Evolutionary conservation across 2,797 vertebrate species (phyloP).

Genomic region (Catamblyrhynchus diadema): DNA sequence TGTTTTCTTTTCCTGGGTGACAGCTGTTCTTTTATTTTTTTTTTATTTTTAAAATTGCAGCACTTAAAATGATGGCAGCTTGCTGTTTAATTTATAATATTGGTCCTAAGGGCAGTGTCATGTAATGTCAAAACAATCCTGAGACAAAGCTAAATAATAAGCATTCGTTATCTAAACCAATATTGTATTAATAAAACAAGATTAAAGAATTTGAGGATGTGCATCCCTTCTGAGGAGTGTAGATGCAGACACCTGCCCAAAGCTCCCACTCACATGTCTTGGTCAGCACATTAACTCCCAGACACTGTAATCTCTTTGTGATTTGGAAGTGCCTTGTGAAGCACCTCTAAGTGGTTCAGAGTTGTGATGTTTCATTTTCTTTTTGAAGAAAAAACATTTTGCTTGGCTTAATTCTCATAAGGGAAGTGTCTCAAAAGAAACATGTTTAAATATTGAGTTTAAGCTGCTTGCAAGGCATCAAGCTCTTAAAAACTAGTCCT

Average conservation of each 20-base stretch:
- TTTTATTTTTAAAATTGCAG: not conserved
- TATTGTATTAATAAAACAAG: not conserved
- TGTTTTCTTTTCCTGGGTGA: not conserved
- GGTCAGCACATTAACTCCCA: not conserved
- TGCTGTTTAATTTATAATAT: constrained; percentile 43
- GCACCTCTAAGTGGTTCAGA: not conserved
- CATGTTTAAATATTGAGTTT: not conserved
- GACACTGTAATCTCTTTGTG: not conserved
- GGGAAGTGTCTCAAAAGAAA: not conserved
- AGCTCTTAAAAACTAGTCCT: not conserved
- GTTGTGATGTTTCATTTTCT: not conserved
- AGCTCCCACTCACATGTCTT: not conserved
- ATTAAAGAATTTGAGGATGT: not conserved
- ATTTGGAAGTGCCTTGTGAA: not conserved
- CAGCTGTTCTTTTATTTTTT: not conserved
- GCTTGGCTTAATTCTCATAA: not conserved
- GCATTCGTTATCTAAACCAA: not conserved
- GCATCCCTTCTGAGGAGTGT: not conserved
- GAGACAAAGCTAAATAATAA: constrained; percentile 18
- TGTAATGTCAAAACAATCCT: not conserved
- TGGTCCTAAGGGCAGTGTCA: constrained; percentile 27
- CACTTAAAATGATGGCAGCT: constrained; percentile 31
- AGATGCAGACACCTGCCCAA: not conserved
- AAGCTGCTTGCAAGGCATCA: not conserved
- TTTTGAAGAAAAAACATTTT: not conserved